Conservation (phyloP, 2,888 invertebrate genomes). For the Drosophila barbarae region DNA sequence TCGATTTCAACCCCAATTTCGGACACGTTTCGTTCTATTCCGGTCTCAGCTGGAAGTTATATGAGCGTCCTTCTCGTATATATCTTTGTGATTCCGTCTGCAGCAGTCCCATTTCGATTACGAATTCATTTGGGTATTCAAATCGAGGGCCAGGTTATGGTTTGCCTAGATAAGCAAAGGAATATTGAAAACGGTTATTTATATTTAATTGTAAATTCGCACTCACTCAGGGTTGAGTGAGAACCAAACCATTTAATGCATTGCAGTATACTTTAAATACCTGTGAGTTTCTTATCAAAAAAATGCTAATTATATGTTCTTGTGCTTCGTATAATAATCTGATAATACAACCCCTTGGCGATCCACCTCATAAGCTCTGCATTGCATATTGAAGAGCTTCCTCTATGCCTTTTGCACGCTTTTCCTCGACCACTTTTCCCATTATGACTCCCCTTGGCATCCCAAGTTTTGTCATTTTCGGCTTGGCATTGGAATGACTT, state of each 20-base stretch:
- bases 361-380: slow-evolving; percentile 14
- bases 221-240: neutral
- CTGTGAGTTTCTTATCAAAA: neutral
- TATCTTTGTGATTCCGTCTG: slow-evolving; percentile 6
- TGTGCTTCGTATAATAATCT: neutral
- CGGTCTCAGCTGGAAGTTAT: slow-evolving; percentile 37
- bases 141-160: slow-evolving; percentile 28
- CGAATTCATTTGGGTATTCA: slow-evolving; percentile 23
- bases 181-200: slow-evolving; percentile 5
- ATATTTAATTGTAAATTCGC: slow-evolving; percentile 6
- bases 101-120: slow-evolving; percentile 16
- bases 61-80: neutral
- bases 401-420: slow-evolving; percentile 7
- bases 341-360: slow-evolving; percentile 10
- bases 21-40: slow-evolving; percentile 55
- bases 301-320: slow-evolving; percentile 2
- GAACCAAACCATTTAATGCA: neutral
- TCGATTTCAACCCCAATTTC: slow-evolving; percentile 51
- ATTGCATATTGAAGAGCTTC: slow-evolving; percentile 30
- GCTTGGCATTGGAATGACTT: slow-evolving; percentile 58
- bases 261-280: neutral
- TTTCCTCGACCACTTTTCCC: slow-evolving; percentile 21
- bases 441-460: slow-evolving; percentile 9
- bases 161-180: slow-evolving; percentile 5
- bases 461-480: slow-evolving; percentile 36